Conservation (phyloP, 1,140 invertebrate genomes). For the Hyphantria cunea region DNA sequence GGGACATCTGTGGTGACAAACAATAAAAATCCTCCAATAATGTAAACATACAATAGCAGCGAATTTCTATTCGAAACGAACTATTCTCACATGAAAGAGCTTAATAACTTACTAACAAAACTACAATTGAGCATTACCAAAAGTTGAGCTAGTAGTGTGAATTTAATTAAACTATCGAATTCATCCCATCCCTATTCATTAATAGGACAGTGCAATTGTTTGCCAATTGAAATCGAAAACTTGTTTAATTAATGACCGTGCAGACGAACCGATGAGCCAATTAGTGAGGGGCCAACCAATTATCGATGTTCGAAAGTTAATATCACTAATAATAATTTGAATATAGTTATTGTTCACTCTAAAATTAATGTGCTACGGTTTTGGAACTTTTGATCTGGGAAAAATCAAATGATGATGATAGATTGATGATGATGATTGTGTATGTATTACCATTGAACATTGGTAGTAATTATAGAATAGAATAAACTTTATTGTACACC, state of each 20-base stretch:
- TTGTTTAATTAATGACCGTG: conserved; percentile 51
- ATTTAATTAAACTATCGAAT: conserved; percentile 5
- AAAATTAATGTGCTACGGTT: neutral
- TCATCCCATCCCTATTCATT: neutral
- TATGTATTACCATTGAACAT: too few species aligned
- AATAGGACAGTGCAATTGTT: conserved; percentile 42
- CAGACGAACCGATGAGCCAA: conserved; percentile 35
- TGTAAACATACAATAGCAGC: too few species aligned
- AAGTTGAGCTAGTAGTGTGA: too few species aligned
- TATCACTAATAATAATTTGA: neutral
- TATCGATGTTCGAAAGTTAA: conserved; percentile 33
- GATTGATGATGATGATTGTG: neutral
- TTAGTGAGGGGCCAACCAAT: conserved; percentile 49
- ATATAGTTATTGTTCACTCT: neutral
- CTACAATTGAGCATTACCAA: too few species aligned
- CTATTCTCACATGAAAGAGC: too few species aligned
- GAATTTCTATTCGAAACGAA: too few species aligned
- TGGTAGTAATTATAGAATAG: too few species aligned
- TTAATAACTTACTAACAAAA: too few species aligned
- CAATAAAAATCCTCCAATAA: too few species aligned
- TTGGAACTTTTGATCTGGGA: neutral
- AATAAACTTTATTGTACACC: too few species aligned
- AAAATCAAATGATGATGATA: neutral
- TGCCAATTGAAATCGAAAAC: conserved; percentile 60
- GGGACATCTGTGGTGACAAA: too few species aligned